Percentiles rank a stretch among this genome's conserved stretches.
phyloP scores from a whole-genome alignment of 2,888 invertebrate species.

The Machimus atricapillus region DNA sequence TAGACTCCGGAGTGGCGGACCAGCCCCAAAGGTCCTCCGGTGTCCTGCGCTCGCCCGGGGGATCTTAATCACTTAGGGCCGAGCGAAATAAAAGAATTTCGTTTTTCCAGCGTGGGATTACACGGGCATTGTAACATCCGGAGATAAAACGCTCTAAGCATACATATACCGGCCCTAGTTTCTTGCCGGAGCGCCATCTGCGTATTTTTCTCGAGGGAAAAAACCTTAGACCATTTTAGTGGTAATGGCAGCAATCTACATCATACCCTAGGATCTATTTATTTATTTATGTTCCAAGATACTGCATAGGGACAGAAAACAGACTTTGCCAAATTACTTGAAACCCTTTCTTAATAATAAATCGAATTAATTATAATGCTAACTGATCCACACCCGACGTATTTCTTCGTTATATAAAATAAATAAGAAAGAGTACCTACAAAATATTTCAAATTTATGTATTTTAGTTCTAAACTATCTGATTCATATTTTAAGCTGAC shows the following conservation, averaged over 20 bases:
- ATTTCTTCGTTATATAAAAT: no score
- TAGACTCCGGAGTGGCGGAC: neutral
- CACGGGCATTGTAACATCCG: neutral
- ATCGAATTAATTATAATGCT: no score
- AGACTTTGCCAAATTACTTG: neutral
- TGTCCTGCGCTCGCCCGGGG: neutral
- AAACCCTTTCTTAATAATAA: neutral
- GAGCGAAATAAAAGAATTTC: neutral
- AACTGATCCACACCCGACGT: no score
- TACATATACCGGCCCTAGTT: neutral
- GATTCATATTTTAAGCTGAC: no score
- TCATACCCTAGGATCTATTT: neutral
- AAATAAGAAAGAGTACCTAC: no score
- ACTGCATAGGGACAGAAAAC: neutral
- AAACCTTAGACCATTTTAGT: neutral
- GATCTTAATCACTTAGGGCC: neutral
- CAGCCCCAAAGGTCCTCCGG: neutral
- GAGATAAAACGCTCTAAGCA: neutral
- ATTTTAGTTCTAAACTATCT: no score
- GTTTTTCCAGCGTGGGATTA: neutral
- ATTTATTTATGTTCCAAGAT: neutral
- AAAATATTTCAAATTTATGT: no score
- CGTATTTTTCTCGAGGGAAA: neutral
- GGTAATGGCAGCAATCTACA: neutral
- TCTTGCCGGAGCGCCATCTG: neutral